Percentiles rank a stretch among this genome's conserved stretches.
Evolutionary conservation across 2,113 vertebrate genomes (phyloP).

Genomic region (Parus major): DNA sequence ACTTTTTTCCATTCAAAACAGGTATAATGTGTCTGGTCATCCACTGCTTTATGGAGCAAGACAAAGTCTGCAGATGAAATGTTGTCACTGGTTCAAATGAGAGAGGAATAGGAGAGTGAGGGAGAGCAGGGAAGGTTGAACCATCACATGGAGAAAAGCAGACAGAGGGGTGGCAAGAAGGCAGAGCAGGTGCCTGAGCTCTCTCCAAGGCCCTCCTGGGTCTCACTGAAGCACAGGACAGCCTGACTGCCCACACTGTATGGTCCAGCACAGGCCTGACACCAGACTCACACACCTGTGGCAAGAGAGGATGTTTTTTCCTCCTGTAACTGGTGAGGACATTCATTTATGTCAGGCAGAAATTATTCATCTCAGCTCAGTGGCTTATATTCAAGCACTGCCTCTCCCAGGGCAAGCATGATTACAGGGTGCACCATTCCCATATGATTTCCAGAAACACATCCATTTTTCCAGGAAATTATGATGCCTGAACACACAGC

Average conservation of each 20-base stretch:
- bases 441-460: neutral
- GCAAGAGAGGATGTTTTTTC: neutral
- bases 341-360: neutral
- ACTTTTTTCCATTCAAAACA: neutral
- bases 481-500: neutral
- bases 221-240: neutral
- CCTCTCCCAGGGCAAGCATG: neutral
- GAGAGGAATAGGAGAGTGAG: neutral
- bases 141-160: neutral
- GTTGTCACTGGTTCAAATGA: neutral
- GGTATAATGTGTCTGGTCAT: neutral
- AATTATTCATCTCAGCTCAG: neutral
- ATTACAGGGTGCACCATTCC: neutral
- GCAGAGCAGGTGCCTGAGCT: neutral
- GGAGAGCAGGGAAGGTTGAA: neutral
- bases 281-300: neutral
- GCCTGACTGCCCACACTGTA: accelerated
- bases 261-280: neutral
- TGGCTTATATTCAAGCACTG: neutral
- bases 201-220: accelerated
- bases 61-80: neutral
- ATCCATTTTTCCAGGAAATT: neutral
- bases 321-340: neutral
- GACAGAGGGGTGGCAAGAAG: neutral
- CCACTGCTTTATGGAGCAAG: neutral